Percentiles rank a stretch among this genome's conserved stretches.
Conservation (phyloP, 2,113 vertebrate species). For the Pituophis catenifer region DNA sequence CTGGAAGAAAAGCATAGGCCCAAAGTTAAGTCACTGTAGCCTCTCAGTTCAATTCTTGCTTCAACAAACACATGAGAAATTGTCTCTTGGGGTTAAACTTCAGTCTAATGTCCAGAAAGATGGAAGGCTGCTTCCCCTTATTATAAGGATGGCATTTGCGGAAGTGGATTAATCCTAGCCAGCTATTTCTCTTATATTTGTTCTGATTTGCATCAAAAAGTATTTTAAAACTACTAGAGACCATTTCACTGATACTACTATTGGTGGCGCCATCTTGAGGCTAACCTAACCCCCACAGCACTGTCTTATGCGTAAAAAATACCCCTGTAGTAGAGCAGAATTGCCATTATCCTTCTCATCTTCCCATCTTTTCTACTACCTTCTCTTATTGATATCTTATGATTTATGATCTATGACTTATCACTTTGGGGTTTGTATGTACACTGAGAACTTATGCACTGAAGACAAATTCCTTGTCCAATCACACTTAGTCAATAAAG, state of each 20-base stretch:
- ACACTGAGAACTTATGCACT: background rate
- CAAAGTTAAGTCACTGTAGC: background rate
- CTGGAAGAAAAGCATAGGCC: background rate
- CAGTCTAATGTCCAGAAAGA: background rate
- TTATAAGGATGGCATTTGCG: background rate
- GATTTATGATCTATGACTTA: no score
- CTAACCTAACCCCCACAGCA: background rate
- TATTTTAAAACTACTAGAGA: background rate
- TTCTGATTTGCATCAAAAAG: background rate
- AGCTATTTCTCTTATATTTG: background rate
- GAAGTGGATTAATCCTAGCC: background rate
- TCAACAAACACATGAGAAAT: background rate
- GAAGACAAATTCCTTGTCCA: background rate
- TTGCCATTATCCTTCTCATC: no score
- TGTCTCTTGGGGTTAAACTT: background rate
- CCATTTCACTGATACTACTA: background rate
- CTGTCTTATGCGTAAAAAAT: background rate
- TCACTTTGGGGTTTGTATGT: background rate
- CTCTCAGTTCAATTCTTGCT: background rate
- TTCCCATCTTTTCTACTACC: no score
- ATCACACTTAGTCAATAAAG: background rate
- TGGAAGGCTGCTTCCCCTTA: background rate
- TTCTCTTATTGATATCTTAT: no score
- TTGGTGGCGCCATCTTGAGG: background rate
- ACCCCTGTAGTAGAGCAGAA: no score